Evolutionary conservation across 2,113 vertebrate species (phyloP).

Genomic region (Canis aureus): DNA sequence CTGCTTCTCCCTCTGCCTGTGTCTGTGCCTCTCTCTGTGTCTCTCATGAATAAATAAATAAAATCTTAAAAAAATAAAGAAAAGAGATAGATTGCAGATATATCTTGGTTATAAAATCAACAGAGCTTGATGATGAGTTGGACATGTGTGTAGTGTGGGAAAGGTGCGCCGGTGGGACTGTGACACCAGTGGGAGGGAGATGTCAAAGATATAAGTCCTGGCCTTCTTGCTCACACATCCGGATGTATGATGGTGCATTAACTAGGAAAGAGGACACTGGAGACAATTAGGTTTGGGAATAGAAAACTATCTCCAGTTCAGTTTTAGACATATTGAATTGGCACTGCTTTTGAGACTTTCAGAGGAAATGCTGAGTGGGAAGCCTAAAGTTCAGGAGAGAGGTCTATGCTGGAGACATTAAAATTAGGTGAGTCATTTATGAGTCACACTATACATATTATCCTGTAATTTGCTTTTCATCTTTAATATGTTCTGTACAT

Average conservation of each 20-base stretch:
- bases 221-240: not conserved
- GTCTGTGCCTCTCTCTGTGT: too few relatives aligned
- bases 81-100: constrained; percentile 1
- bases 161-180: not conserved
- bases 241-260: not conserved
- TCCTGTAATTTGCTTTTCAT: constrained; percentile 29
- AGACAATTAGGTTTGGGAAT: not conserved
- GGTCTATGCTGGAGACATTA: not conserved
- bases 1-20: too few relatives aligned
- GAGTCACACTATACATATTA: not conserved
- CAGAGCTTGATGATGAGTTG: not conserved
- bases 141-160: not conserved
- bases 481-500: constrained; percentile 4
- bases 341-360: constrained; percentile 43
- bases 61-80: not conserved
- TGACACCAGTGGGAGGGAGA: not conserved
- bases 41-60: too few relatives aligned
- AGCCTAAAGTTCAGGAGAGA: constrained; percentile 28
- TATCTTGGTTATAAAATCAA: constrained; percentile 42
- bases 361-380: constrained; percentile 22
- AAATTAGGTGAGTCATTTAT: constrained; percentile 54
- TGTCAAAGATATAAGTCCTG: constrained; percentile 16
- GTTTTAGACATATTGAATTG: constrained; percentile 10
- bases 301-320: not conserved
- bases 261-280: not conserved